Percentiles rank a stretch among this genome's conserved stretches.
Evolutionary conservation across 2,888 invertebrate genomes (phyloP).

Genomic region (Aporophyla lueneburgensis): DNA sequence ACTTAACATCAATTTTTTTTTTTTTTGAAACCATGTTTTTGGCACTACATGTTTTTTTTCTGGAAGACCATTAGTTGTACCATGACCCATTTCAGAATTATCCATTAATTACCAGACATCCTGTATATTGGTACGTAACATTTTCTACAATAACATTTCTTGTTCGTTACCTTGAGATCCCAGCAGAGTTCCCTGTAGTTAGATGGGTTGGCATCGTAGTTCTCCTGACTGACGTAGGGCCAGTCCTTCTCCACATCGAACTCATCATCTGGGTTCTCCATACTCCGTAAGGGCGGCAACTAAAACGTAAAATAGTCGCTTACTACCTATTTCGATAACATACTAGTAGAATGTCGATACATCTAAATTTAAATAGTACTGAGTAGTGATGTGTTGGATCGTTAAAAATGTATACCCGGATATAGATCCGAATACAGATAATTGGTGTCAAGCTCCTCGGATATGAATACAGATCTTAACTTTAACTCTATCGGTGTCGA

Average conservation of each 20-base stretch:
- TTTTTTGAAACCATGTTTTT: too few relatives aligned
- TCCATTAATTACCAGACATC: too few relatives aligned
- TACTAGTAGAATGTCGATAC: background rate
- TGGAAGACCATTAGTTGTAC: too few relatives aligned
- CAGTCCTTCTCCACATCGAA: constrained; percentile 95
- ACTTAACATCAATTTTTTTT: too few relatives aligned
- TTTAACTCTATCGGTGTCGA: too few relatives aligned
- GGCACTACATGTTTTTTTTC: too few relatives aligned
- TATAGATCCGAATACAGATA: too few relatives aligned
- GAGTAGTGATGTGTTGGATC: too few relatives aligned
- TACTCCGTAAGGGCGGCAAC: constrained; percentile 94
- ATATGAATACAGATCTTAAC: too few relatives aligned
- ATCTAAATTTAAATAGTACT: background rate
- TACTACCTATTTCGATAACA: background rate
- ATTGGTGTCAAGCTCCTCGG: too few relatives aligned
- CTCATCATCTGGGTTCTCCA: constrained; percentile 96
- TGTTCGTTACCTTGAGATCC: constrained; percentile 93
- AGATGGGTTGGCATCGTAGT: constrained; percentile 92
- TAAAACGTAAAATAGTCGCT: constrained; percentile 68
- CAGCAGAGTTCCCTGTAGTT: constrained; percentile 97
- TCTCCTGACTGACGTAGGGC: constrained; percentile 92
- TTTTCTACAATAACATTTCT: background rate
- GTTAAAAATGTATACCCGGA: too few relatives aligned
- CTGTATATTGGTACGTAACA: background rate
- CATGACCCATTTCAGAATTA: too few relatives aligned